A percentile compares a stretch with the other conserved stretches of the same genome.
phyloP scores from a whole-genome alignment of 2,113 vertebrate genomes.

The Marcusenius ussheri region DNA sequence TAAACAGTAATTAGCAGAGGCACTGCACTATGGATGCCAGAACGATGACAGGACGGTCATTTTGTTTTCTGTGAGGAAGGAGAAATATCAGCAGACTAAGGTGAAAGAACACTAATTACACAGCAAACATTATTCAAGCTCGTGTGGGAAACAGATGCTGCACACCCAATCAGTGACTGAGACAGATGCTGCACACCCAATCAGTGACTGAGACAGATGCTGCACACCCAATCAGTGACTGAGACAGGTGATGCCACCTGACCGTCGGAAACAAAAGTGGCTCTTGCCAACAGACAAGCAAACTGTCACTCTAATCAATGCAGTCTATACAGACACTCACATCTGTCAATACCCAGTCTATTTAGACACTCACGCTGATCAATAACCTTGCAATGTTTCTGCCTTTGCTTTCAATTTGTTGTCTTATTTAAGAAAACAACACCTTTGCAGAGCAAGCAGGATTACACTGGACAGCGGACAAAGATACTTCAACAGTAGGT shows the following conservation, averaged over 20 bases:
- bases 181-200: too few species aligned
- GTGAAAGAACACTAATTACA: neutral
- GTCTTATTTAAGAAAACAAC: neutral
- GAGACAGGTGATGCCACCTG: neutral
- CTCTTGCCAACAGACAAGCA: neutral
- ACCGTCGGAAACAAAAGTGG: neutral
- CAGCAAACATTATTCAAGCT: neutral
- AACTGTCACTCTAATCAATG: neutral
- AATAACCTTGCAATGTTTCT: neutral
- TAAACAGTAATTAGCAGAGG: neutral
- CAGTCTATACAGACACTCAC: neutral
- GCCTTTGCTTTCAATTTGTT: neutral
- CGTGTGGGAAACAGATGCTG: neutral
- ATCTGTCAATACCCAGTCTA: neutral
- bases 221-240: neutral
- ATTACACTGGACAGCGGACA: neutral
- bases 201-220: neutral
- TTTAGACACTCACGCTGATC: neutral
- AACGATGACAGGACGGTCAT: neutral
- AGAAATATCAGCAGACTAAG: neutral
- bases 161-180: too few species aligned
- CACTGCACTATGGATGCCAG: neutral
- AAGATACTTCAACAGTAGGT: neutral
- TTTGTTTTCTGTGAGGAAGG: neutral
- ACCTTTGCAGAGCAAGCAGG: neutral